Evolutionary conservation across 1,140 invertebrate species (phyloP).

Genomic region (Leptinotarsa lineolata): DNA sequence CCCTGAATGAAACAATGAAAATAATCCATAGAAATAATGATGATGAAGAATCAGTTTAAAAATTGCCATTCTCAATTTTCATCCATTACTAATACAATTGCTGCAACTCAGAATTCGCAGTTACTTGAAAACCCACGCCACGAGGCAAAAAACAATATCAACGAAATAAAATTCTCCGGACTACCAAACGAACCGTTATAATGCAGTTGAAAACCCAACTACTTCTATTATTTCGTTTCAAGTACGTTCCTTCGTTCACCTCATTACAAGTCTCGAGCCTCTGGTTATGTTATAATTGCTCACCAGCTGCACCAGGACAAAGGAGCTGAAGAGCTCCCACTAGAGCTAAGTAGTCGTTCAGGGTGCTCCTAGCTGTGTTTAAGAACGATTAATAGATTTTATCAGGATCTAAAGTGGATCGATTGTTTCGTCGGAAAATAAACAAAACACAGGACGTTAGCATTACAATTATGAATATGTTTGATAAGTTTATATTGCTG

Average conservation of each 20-base stretch:
- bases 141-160: neutral
- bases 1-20: too few relatives aligned
- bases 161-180: neutral
- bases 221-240: constrained; percentile 20
- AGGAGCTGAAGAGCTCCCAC: constrained; percentile 21
- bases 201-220: constrained; percentile 11
- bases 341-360: constrained; percentile 25
- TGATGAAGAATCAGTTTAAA: too few relatives aligned
- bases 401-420: constrained; percentile 10
- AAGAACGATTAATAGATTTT: constrained; percentile 27
- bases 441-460: constrained; percentile 21
- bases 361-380: constrained; percentile 20
- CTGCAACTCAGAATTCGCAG: neutral
- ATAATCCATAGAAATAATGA: too few relatives aligned
- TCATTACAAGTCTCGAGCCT: constrained; percentile 22
- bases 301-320: constrained; percentile 21
- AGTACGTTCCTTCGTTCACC: constrained; percentile 21
- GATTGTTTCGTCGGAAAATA: constrained; percentile 14
- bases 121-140: neutral
- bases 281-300: constrained; percentile 29
- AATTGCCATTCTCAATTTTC: too few relatives aligned
- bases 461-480: neutral
- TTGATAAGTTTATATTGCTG: neutral
- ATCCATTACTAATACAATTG: neutral
- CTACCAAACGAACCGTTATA: constrained; percentile 18